Conservation (phyloP, 2,113 vertebrate species). For the Leptobrachium leishanense region DNA sequence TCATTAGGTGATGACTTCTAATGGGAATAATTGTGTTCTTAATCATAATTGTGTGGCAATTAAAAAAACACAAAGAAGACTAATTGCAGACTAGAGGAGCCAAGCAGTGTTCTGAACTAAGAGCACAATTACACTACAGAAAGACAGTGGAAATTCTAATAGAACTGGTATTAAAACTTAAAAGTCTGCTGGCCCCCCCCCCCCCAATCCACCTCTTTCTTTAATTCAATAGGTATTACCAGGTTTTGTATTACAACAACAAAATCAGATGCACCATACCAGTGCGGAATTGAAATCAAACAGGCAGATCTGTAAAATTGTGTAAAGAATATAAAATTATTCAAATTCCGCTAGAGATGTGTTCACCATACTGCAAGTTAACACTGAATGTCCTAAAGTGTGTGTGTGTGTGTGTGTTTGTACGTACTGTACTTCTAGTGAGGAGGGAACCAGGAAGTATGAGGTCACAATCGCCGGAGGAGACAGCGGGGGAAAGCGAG, state of each 20-base stretch:
- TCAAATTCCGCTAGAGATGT: too few species aligned
- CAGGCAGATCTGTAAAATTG: too few species aligned
- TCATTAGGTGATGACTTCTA: slow-evolving; percentile 50
- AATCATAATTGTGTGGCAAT: slow-evolving; percentile 49
- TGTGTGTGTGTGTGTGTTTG: too few species aligned
- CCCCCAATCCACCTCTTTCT: neutral
- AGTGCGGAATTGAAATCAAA: too few species aligned
- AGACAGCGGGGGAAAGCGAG: too few species aligned
- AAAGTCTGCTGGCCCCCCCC: neutral
- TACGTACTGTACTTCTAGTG: too few species aligned
- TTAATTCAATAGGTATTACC: neutral
- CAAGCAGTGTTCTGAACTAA: slow-evolving; percentile 40
- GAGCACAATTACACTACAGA: slow-evolving; percentile 34
- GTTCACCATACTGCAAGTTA: too few species aligned
- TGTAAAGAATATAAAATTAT: too few species aligned
- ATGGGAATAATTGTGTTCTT: slow-evolving; percentile 50
- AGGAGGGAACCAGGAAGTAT: too few species aligned
- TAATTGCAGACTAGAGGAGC: slow-evolving; percentile 48
- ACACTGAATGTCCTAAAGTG: too few species aligned
- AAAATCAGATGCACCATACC: too few species aligned
- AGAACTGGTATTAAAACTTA: slow-evolving; percentile 32
- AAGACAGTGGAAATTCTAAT: slow-evolving; percentile 12
- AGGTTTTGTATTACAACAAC: neutral
- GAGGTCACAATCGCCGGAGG: too few species aligned
- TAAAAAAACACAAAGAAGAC: slow-evolving; percentile 50